Conservation (phyloP, 2,113 vertebrate species). For the Gorsachius goisagi region DNA sequence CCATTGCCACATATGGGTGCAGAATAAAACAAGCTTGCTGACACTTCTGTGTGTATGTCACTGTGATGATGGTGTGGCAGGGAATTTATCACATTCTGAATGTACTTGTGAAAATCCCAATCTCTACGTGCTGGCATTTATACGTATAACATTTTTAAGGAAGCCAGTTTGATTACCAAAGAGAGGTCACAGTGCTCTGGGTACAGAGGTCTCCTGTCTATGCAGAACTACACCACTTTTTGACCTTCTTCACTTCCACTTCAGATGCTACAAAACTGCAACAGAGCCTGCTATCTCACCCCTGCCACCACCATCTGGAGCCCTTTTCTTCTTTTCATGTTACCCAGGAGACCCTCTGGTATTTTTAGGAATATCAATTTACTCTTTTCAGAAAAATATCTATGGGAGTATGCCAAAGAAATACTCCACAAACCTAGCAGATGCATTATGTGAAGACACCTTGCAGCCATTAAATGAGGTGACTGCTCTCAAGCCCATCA, state of each 20-base stretch:
- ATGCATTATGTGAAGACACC: conserved; percentile 3
- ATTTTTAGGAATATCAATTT: conserved; percentile 31
- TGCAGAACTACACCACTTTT: neutral
- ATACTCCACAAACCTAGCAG: conserved; percentile 5
- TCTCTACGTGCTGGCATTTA: neutral
- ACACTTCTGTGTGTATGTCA: conserved; percentile 9
- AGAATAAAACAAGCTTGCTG: conserved; percentile 21
- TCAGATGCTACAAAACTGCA: neutral
- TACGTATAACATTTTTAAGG: neutral
- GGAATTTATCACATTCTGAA: conserved; percentile 32
- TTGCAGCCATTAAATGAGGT: neutral
- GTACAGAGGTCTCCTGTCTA: neutral
- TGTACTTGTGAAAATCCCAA: conserved; percentile 40
- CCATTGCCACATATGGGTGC: neutral
- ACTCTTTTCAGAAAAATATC: conserved; percentile 21
- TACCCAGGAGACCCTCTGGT: conserved; percentile 9
- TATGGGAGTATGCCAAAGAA: neutral
- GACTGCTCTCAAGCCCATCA: conserved; percentile 26
- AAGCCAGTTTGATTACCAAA: neutral
- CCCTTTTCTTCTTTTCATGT: neutral
- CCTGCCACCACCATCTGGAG: conserved; percentile 16
- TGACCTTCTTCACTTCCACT: neutral
- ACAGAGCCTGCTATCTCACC: neutral
- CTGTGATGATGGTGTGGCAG: neutral
- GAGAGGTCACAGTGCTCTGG: neutral